Evolutionary conservation across 2,113 vertebrate species (phyloP).

Genomic region (Chiloscyllium plagiosum): DNA sequence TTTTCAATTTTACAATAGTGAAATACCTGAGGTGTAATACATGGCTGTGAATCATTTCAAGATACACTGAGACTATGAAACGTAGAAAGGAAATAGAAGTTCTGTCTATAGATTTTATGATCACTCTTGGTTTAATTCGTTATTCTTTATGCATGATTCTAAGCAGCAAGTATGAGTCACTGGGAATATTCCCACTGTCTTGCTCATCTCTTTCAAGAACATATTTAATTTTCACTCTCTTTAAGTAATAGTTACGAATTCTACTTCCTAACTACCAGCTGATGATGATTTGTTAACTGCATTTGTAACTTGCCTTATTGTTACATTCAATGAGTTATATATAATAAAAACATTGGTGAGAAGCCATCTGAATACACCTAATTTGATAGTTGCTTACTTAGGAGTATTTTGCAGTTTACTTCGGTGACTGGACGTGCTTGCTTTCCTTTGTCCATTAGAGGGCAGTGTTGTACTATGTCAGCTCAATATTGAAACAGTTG

Average conservation of each 20-base stretch:
- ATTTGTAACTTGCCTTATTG: background rate
- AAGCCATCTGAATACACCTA: background rate
- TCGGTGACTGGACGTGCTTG: no score
- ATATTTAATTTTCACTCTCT: background rate
- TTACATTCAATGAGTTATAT: background rate
- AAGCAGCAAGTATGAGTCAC: background rate
- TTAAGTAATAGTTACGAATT: background rate
- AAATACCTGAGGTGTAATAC: background rate
- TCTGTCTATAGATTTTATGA: background rate
- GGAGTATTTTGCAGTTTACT: background rate
- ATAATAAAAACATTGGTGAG: background rate
- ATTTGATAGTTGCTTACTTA: background rate
- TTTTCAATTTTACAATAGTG: background rate
- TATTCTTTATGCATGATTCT: background rate
- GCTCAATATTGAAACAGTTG: background rate
- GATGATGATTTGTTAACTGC: background rate
- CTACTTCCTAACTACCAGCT: background rate
- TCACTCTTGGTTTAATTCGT: background rate
- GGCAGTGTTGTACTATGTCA: background rate
- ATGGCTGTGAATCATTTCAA: background rate
- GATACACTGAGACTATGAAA: background rate
- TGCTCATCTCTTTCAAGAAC: background rate
- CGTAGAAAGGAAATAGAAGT: background rate
- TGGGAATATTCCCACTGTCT: background rate
- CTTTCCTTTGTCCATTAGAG: background rate